Conservation (phyloP, 1,140 invertebrate genomes). For the Odontomachus brunneus region DNA sequence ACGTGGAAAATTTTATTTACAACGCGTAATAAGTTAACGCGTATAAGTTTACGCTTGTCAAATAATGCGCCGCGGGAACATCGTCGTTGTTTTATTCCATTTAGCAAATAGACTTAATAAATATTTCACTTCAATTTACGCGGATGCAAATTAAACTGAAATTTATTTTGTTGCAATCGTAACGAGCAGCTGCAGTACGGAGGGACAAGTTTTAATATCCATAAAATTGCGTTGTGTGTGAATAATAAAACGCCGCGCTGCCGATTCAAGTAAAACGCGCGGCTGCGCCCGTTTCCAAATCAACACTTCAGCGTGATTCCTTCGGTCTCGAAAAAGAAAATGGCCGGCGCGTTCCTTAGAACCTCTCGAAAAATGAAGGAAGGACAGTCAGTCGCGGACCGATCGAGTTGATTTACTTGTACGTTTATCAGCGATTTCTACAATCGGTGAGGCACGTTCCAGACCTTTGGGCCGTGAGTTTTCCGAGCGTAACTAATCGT, state of each 20-base stretch:
- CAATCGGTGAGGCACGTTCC: conserved; percentile 30
- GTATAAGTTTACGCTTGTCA: background rate
- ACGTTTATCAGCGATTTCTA: background rate
- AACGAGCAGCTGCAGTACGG: conserved; percentile 1
- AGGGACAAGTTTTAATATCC: conserved; percentile 6
- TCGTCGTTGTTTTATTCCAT: conserved; percentile 20
- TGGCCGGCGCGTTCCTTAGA: too few species aligned
- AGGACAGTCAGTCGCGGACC: too few species aligned
- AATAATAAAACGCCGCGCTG: conserved; percentile 8
- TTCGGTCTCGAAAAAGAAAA: too few species aligned
- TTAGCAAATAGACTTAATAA: conserved; percentile 37
- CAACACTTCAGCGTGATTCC: too few species aligned
- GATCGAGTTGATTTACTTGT: background rate
- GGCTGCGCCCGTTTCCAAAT: background rate
- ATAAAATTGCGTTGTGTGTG: background rate
- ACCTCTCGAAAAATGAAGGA: too few species aligned
- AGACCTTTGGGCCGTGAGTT: conserved; percentile 25
- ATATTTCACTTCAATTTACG: conserved; percentile 30
- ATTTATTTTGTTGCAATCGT: conserved; percentile 35
- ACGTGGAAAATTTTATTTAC: conserved; percentile 10
- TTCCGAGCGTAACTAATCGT: conserved; percentile 43
- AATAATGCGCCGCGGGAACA: conserved; percentile 27
- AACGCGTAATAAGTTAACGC: too few species aligned
- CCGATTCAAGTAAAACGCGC: background rate
- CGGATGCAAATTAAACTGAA: conserved; percentile 36